Base-by-base conservation (phyloP, 2,888 invertebrate genomes). In the Sesamia inferens region DNA sequence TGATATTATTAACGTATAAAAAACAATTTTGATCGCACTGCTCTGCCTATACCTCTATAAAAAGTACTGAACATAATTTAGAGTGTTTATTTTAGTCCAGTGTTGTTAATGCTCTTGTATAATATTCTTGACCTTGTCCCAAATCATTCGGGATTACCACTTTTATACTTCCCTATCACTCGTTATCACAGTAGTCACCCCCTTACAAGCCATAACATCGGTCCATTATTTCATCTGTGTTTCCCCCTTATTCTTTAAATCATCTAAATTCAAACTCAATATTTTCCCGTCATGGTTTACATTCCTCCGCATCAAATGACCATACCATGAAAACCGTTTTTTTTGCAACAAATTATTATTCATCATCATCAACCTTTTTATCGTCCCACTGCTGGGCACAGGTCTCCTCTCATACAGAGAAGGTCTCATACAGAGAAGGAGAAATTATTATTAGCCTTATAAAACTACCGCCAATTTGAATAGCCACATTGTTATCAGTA, bases 401-500 rank as follows among this genome's bases (percentile, higher is more conserved):
- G n/a, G n/a, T n/a, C n/a, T n/a, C n/a, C n/a, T n/a, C n/a, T n/a
- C n/a, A n/a, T n/a, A n/a, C n/a, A n/a, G n/a, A n/a, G n/a, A n/a
- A n/a, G n/a, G n/a, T n/a, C n/a, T n/a, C n/a, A n/a, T n/a, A n/a
- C n/a, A n/a, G n/a, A n/a, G n/a, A n/a, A n/a, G n/a, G n/a, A 16
- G 5, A 1, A 16, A 31, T 57, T 19, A 39, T 1, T 4, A 39
- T n/a, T 1, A n/a, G 39, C 14, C 39, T 14, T 19, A 7, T 19
- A 24, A 39, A 48, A 57, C 47, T 31, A 7, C 68, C 14, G 54
- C 55, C 13, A 58, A 63, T 54, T 65, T 22, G 13, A 47, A 62
- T 39, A 48, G 31, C 14, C 31, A 24, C 13, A 42, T 47, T 54
- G 13, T 57, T 77, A 78, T 66, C 61, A 58, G 78, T 78, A 66